Conservation (phyloP, 92 coral and sea anemone species). For the Nematostella vectensis region DNA sequence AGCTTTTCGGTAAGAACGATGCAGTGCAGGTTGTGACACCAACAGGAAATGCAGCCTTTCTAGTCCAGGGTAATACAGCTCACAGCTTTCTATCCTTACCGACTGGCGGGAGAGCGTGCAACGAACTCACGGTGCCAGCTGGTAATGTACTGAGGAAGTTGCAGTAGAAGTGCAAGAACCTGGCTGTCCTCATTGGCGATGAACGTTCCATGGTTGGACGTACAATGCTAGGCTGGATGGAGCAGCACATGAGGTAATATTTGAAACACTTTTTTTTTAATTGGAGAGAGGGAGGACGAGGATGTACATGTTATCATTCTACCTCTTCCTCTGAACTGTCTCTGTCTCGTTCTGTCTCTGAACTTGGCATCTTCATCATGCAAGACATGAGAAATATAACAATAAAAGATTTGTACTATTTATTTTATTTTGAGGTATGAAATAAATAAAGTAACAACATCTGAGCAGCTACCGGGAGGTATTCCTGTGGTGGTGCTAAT, state of each 20-base stretch:
- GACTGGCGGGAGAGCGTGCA: constrained; percentile 25
- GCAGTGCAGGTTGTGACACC: no score
- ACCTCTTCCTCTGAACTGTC: no score
- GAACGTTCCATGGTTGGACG: constrained; percentile 38
- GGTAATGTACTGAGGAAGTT: constrained; percentile 19
- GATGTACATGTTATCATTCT: no score
- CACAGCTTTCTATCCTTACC: constrained; percentile 29
- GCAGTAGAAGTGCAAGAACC: constrained; percentile 22
- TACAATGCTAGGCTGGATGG: constrained; percentile 35
- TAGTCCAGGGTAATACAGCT: constrained; percentile 27
- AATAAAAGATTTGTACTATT: no score
- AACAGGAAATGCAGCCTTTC: constrained; percentile 32
- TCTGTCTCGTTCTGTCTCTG: no score
- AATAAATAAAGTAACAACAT: constrained; percentile 14
- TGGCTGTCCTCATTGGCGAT: constrained; percentile 23
- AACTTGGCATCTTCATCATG: no score
- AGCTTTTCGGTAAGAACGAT: no score
- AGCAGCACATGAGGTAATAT: constrained; percentile 34
- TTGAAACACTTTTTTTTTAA: no score
- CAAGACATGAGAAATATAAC: no score
- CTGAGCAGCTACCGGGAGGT: constrained; percentile 24
- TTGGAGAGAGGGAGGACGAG: no score
- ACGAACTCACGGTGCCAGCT: constrained; percentile 27
- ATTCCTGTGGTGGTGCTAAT: constrained; percentile 25
- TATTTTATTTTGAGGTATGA: no score